Base-by-base conservation (phyloP, 2,888 invertebrate species). In the Protonemura montana region DNA sequence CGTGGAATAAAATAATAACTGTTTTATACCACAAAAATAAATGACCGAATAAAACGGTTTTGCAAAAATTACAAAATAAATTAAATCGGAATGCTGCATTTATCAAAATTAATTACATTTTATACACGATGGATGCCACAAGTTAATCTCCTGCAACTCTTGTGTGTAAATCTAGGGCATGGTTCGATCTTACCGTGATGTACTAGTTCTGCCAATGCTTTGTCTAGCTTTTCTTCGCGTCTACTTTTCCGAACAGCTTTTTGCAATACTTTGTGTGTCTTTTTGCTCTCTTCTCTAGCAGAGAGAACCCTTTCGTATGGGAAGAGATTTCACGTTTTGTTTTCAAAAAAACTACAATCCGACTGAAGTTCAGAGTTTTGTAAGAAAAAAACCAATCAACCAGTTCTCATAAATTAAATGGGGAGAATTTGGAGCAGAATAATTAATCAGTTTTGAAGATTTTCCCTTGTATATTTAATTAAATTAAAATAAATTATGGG, bases 381-480 rank as follows among this genome's bases (percentile, higher is more conserved):
- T 25, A 21, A 29, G 30, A 81, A 81, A n/a, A 81, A 30, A 30
- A 25, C 21, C 30, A 29, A 27, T 81, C 81, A 81, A 81, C 80
- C 59, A 59, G 59, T 21, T 80, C 81, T 81, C 30, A 81, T 30
- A 81, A 81, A 81, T 81, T 29, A 81, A 81, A 81, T 81, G 59
- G 59, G 21, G 7, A 21, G 59, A 59, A 59, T 59, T 59, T 59
- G 21, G 59, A 59, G 59, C 59, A 21, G 59, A 59, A 59, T 59
- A 59, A 59, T 59, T 59, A 21, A 59, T 59, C 59, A 59, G 59
- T 21, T 59, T 59, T 21, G 3, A 21, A 59, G 59, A 59, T 2
- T 59, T 21, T 21, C 21, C 13, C 7, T 1, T 59, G 59, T 35
- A 59, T 13, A 59, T 59, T 59, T 59, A 59, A 59, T 59, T 59